Evolutionary conservation across 53 echinoderm and acorn worm genomes (phyloP).

Genomic region (Astropecten irregularis): DNA sequence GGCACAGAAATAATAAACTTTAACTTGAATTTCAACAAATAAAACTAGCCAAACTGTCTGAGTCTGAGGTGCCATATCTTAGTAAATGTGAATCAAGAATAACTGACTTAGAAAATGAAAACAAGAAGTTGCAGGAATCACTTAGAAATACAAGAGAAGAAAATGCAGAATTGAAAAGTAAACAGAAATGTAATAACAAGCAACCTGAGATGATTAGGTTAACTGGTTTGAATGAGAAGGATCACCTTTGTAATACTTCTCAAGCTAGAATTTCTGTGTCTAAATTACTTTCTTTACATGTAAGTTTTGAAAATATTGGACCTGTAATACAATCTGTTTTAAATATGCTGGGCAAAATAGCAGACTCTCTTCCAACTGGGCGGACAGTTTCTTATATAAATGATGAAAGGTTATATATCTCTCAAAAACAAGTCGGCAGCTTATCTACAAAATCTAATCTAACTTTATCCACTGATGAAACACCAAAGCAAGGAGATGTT

Average conservation of each 20-base stretch:
- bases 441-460: neutral
- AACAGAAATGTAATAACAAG: neutral
- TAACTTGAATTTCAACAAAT: neutral
- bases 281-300: neutral
- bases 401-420: constrained; percentile 16
- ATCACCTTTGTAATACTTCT: neutral
- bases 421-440: neutral
- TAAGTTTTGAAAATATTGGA: constrained; percentile 14
- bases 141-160: neutral
- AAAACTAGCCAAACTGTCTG: neutral
- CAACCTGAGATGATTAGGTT: neutral
- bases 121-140: neutral
- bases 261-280: neutral
- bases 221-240: neutral
- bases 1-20: neutral
- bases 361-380: neutral
- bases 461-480: constrained; percentile 22
- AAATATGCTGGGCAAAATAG: neutral
- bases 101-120: neutral
- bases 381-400: constrained; percentile 20
- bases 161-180: neutral
- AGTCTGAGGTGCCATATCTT: neutral
- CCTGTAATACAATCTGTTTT: constrained; percentile 2
- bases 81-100: neutral
- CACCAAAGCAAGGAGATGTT: constrained; percentile 1